Evolutionary conservation across 2,113 vertebrate genomes (phyloP), one percentile per base, ranked within the genome.

Genomic region (Ramphastos sulfuratus): DNA sequence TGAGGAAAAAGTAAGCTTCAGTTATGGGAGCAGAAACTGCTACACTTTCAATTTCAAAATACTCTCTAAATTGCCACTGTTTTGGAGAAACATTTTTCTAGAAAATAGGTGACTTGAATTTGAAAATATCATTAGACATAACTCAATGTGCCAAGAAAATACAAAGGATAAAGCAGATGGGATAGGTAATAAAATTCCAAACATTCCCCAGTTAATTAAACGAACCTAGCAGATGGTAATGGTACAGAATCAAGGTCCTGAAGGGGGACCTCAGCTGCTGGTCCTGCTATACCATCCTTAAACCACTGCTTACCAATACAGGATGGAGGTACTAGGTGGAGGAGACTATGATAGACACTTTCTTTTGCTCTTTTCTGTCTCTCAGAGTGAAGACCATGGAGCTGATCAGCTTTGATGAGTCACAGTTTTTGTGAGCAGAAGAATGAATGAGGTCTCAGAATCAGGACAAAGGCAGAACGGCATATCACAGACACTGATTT

Each of bases 151-250:
- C 58, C 78, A 92, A 72, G 67, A 72, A 93, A 93, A 92, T 35
- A 94, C 66, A 93, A 90, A 81, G 67, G 69, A 83, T 84, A 77
- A 96, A 88, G 73, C 90, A 95, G 64, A 82, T 33, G 10, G 70
- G 33, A 50, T 87, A 88, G 69, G 82, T 61, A 95, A 91, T 88
- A 87, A 96, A 95, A 90, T 54, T 60, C 75, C 89, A 92, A 89
- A 77, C n/a, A 67, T 72, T 44, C 74, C 64, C 35, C 71, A 55
- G 58, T 65, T 92, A 94, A 93, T 91, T 93, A 94, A 81, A 67
- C 66, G 77, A 82, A 39, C 59, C 64, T 27, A 84, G 66, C 87
- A 94, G 84, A 94, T 82, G 83, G 73, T 56, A 65, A 37, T 52
- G 55, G 82, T 84, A 75, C n/a, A 86, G 76, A 82, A 85, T 35